Conservation (phyloP, 2,888 invertebrate species). For the Erpobdella octoculata region DNA sequence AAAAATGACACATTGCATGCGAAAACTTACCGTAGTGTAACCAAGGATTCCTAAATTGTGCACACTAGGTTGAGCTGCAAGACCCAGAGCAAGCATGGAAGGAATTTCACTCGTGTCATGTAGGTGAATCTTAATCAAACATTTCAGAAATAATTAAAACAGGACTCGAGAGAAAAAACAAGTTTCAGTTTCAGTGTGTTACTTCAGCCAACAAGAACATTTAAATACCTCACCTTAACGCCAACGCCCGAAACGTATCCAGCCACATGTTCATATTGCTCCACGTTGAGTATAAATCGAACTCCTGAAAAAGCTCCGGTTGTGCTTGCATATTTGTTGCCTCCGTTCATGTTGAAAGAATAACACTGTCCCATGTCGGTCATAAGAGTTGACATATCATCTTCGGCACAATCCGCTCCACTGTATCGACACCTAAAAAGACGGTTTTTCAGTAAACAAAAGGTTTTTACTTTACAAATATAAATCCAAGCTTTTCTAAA, state of each 20-base stretch:
- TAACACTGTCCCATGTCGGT: conserved; percentile 32
- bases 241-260: conserved; percentile 29
- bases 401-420: neutral
- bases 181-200: neutral
- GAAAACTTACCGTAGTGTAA: conserved; percentile 20
- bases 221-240: conserved; percentile 25
- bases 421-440: conserved; percentile 17
- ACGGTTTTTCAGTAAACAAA: no score
- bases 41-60: conserved; percentile 28
- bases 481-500: no score
- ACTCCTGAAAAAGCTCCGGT: neutral
- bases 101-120: conserved; percentile 26
- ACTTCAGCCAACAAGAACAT: neutral
- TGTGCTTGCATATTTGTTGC: neutral
- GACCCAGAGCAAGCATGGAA: conserved; percentile 25
- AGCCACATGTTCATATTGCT: conserved; percentile 31
- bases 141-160: neutral
- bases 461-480: no score
- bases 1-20: neutral
- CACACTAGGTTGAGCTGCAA: conserved; percentile 26
- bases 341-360: conserved; percentile 25
- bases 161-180: neutral
- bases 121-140: conserved; percentile 22
- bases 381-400: conserved; percentile 1
- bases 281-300: conserved; percentile 30